Evolutionary conservation across 2,888 invertebrate species (phyloP), one percentile per base, ranked within the genome.

Genomic region (Branchellion lobata): DNA sequence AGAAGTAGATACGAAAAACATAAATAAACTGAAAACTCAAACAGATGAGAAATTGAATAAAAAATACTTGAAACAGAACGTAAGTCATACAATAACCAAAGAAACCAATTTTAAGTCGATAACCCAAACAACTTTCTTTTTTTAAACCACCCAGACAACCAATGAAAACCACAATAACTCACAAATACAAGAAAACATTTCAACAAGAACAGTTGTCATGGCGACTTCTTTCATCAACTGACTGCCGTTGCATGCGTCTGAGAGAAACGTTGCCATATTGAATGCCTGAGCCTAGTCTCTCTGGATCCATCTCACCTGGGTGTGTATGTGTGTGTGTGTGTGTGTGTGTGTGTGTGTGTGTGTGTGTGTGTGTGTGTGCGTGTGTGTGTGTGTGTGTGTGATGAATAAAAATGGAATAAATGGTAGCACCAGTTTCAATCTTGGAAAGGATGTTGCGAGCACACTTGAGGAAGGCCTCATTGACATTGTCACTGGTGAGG

Each of bases 381-480:
- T n/a, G n/a, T n/a, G n/a, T n/a, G n/a, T n/a, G n/a, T n/a, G n/a
- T n/a, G n/a, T n/a, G n/a, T n/a, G n/a, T n/a, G n/a, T n/a, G n/a
- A n/a, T n/a, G n/a, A n/a, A n/a, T n/a, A n/a, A n/a, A n/a, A n/a
- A n/a, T n/a, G n/a, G n/a, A n/a, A n/a, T n/a, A n/a, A n/a, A 40
- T 40, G 40, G 14, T 40, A n/a, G 5, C n/a, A 89, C 90, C 90
- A 76, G 92, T 92, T 88, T 93, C 93, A 84, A 93, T 93, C 89
- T 93, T 93, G 47, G 92, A 92, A 83, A 93, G 89, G 84, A 93
- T 93, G 5, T 91, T 92, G 88, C 93, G 92, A 5, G 93, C 92
- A 87, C 93, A 93, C 88, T 93, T 93, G 80, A 93, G 88, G 88
- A 93, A 93, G 33, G 93, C 92, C 87, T 93, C 93, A 87, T 93